A percentile compares a stretch with the other conserved stretches of the same genome.
Conservation (phyloP, 2,797 vertebrate genomes). For the Mus caroli region DNA sequence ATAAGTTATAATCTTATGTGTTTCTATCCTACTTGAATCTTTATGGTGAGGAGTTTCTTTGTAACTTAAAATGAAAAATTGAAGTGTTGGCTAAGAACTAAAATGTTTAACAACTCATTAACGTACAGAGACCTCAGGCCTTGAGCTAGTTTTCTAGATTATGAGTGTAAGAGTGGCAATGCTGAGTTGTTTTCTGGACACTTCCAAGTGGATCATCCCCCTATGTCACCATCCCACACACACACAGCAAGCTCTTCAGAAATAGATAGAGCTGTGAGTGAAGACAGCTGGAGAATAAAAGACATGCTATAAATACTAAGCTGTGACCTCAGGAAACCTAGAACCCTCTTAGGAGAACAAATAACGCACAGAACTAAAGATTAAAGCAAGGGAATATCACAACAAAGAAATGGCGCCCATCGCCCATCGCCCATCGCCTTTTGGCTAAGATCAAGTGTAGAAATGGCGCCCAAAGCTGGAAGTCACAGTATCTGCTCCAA, state of each 20-base stretch:
- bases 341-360: slow-evolving; percentile 3
- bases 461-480: neutral
- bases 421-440: neutral
- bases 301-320: neutral
- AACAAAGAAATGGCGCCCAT: neutral
- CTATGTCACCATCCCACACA: neutral
- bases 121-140: neutral
- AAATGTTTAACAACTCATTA: neutral
- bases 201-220: neutral
- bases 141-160: slow-evolving; percentile 1
- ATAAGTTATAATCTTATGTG: neutral
- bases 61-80: slow-evolving; percentile 23
- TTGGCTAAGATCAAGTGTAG: no score
- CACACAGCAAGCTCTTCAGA: neutral
- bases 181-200: neutral
- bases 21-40: slow-evolving; percentile 13
- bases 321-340: slow-evolving; percentile 10
- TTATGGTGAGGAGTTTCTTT: slow-evolving; percentile 13
- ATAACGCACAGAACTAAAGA: neutral
- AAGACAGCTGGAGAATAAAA: neutral
- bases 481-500: neutral
- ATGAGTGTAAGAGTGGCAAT: neutral
- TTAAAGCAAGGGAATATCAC: neutral
- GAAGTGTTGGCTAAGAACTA: neutral
- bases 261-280: neutral